phyloP scores from a whole-genome alignment of 2,888 invertebrate species.

The Caenorhabditis macrosperma region DNA sequence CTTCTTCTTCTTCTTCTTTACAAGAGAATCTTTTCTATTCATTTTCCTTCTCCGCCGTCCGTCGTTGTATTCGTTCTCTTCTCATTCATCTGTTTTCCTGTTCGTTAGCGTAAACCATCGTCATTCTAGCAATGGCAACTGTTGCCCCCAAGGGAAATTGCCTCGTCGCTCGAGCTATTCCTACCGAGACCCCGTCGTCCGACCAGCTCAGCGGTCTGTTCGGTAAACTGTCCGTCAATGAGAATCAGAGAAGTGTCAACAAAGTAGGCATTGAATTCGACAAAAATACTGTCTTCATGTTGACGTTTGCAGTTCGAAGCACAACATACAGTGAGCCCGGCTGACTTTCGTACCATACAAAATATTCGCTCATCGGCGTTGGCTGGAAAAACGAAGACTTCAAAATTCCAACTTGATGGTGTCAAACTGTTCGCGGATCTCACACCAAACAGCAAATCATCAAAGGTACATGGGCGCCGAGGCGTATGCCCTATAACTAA shows the following conservation, averaged over 20 bases:
- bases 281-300: neutral
- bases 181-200: constrained; percentile 34
- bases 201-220: constrained; percentile 58
- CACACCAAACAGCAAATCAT: constrained; percentile 21
- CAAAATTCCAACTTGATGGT: constrained; percentile 74
- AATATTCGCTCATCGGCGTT: constrained; percentile 76
- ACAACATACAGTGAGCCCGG: constrained; percentile 61
- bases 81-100: neutral
- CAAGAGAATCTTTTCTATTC: neutral
- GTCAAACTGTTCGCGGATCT: constrained; percentile 75
- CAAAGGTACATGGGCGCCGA: constrained; percentile 30
- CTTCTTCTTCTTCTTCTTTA: neutral
- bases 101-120: neutral
- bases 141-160: constrained; percentile 59
- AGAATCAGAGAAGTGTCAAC: constrained; percentile 24
- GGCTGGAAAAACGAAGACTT: constrained; percentile 78
- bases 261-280: constrained; percentile 22
- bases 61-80: neutral
- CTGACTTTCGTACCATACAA: constrained; percentile 78
- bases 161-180: constrained; percentile 69
- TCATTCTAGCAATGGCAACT: constrained; percentile 55
- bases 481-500: no score
- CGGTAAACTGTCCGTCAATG: constrained; percentile 54
- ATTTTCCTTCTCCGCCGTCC: neutral
- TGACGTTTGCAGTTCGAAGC: constrained; percentile 51